phyloP scores from a whole-genome alignment of 30 jellyfish, hydroid and myxozoan species.

The Aurelia sp. region DNA sequence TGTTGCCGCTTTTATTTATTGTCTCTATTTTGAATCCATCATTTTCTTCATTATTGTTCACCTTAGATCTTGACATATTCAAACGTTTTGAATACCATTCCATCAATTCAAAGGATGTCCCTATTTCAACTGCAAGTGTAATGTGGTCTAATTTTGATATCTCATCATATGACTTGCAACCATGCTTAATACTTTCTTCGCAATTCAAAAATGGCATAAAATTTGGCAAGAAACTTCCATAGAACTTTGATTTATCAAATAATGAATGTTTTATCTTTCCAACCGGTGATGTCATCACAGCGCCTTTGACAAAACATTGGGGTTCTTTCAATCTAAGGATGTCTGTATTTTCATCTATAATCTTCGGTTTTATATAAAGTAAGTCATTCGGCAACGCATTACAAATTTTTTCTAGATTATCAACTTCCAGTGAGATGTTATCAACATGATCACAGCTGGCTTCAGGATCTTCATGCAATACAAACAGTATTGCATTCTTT shows the following conservation, averaged over 20 bases:
- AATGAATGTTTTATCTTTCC: conserved; percentile 82
- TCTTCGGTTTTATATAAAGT: background rate
- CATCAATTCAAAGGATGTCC: conserved; percentile 56
- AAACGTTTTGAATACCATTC: conserved; percentile 77
- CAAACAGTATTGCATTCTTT: conserved; percentile 46
- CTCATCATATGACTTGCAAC: background rate
- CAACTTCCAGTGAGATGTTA: conserved; percentile 82
- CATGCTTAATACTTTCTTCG: background rate
- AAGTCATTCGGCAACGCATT: conserved; percentile 5
- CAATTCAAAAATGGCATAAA: conserved; percentile 17
- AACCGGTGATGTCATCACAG: conserved; percentile 80
- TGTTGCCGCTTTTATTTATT: conserved; percentile 39
- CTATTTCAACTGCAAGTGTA: conserved; percentile 79
- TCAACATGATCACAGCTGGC: conserved; percentile 60
- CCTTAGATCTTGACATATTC: conserved; percentile 55
- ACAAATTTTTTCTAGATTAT: conserved; percentile 46
- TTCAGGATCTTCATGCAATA: conserved; percentile 49
- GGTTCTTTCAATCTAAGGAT: background rate
- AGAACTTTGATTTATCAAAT: conserved; percentile 43
- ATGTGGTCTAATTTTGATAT: conserved; percentile 66
- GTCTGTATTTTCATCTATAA: conserved; percentile 2
- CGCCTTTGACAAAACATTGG: conserved; percentile 34
- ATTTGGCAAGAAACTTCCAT: conserved; percentile 81
- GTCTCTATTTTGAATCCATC: conserved; percentile 77
- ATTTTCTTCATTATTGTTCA: conserved; percentile 56